Base-by-base conservation (phyloP, 2,888 invertebrate species). In the Cerceris rybyensis region DNA sequence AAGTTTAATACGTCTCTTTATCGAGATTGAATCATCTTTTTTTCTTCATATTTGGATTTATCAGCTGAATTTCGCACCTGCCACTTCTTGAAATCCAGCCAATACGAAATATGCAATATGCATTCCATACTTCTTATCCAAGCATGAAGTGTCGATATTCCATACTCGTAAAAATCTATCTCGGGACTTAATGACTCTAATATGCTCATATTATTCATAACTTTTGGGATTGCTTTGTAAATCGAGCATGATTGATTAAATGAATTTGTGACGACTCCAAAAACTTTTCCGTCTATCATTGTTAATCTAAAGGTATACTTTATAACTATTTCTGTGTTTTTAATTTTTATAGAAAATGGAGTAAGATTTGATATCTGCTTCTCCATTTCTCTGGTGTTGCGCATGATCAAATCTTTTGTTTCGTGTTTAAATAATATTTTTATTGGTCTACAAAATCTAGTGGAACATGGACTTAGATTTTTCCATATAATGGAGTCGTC, bases 401-500 rank as follows among this genome's bases (percentile, higher is more conserved):
- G n/a, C 43, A 16, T 16, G 43, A 39, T 65, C 42, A 63, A 50
- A 16, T 49, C 63, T 13, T 49, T 41, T 13, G 50, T 50, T 50
- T 63, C 63, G 17, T 63, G 28, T 63, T 54, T 39, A 42, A 65
- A 65, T 54, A 65, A 11, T n/a, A 65, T 42, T 14, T 65, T 65
- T 13, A 54, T 54, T 42, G 54, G 54, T 42, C 65, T 65, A 52
- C 65, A 65, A 54, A 54, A 65, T 54, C 65, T 52, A 41, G 55
- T 65, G 14, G 54, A 65, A 65, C 54, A 65, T 41, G 65, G 65
- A 14, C 52, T 54, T 54, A 39, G 65, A 52, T 65, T 65, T 65
- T 54, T 41, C 65, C 42, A 65, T 42, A 65, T 54, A n/a, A 42
- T 65, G 17, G 42, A 14, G 46, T 52, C 41, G 42, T 65, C 55